A percentile compares a stretch with the other conserved stretches of the same genome.
These are phyloP conservation scores for Pseudococcus jackbeardsleyi DNA, from an alignment of 2,888 invertebrate species.

Conservation along the genomic window DNA sequence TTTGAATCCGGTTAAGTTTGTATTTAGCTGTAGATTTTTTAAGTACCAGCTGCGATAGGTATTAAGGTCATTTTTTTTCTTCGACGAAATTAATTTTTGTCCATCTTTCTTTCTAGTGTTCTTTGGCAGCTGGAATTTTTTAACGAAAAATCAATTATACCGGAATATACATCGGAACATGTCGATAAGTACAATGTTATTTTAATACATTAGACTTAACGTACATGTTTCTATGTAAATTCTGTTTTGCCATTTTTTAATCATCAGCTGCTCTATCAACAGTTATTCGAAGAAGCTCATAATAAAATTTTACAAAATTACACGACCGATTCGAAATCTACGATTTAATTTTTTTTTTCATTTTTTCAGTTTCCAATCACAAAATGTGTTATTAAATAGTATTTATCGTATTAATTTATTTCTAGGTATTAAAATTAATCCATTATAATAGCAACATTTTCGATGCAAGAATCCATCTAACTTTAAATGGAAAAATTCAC, in stretches of 20 bases:
- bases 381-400: slow-evolving; percentile 7
- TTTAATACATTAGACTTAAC: slow-evolving; percentile 62
- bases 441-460: neutral
- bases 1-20: neutral
- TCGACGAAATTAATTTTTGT: slow-evolving; percentile 9
- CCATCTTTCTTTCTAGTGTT: slow-evolving; percentile 19
- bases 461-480: neutral
- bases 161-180: slow-evolving; percentile 61
- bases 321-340: neutral
- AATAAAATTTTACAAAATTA: neutral
- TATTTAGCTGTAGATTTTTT: neutral
- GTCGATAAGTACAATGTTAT: slow-evolving; percentile 64
- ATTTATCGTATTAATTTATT: neutral
- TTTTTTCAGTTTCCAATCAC: slow-evolving; percentile 39
- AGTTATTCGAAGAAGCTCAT: slow-evolving; percentile 32
- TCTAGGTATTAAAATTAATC: neutral
- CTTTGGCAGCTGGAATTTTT: slow-evolving; percentile 28
- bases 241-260: slow-evolving; percentile 53
- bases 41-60: neutral
- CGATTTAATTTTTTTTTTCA: slow-evolving; percentile 23
- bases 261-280: slow-evolving; percentile 26
- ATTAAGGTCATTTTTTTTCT: neutral
- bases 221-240: slow-evolving; percentile 65
- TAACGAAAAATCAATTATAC: slow-evolving; percentile 32
- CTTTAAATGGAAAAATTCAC: neutral